These are phyloP conservation scores for Drosophila quadrilineata DNA, from an alignment of 1,140 invertebrate genomes.

Conservation along the genomic window DNA sequence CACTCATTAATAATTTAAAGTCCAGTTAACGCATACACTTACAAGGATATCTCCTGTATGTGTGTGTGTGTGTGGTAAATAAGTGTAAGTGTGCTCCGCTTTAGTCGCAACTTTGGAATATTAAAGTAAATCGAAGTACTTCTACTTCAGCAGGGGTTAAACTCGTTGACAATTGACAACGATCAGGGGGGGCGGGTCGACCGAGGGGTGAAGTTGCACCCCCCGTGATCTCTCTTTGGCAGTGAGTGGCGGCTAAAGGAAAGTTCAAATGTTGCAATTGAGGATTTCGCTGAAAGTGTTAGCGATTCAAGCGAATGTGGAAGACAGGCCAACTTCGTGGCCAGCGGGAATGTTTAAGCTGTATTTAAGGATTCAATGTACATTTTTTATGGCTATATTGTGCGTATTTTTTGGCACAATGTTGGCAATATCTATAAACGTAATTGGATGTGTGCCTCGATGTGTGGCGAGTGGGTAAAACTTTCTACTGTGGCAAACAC, in stretches of 20 bases:
- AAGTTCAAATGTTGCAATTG: constrained; percentile 56
- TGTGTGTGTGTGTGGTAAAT: not conserved
- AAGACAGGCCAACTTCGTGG: too few relatives aligned
- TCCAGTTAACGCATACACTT: not conserved
- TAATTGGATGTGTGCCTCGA: constrained; percentile 69
- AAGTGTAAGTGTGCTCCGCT: too few relatives aligned
- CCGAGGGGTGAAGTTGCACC: constrained; percentile 7
- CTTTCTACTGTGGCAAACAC: constrained; percentile 31
- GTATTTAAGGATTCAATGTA: constrained; percentile 49
- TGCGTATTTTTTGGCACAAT: constrained; percentile 60
- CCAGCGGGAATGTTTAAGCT: constrained; percentile 29
- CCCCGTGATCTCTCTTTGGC: constrained; percentile 52
- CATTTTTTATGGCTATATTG: constrained; percentile 64
- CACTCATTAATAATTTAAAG: constrained; percentile 57
- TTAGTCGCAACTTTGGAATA: too few relatives aligned
- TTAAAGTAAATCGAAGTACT: too few relatives aligned
- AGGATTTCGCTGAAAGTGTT: not conserved
- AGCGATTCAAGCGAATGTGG: not conserved
- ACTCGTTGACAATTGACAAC: constrained; percentile 20
- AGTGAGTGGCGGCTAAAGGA: constrained; percentile 50
- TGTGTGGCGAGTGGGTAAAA: constrained; percentile 34
- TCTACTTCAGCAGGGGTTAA: too few relatives aligned
- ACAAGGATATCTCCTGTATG: too few relatives aligned
- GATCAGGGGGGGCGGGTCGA: constrained; percentile 13
- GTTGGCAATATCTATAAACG: constrained; percentile 70